Conservation (phyloP, 2,888 invertebrate genomes). For the Machimus rusticus region DNA sequence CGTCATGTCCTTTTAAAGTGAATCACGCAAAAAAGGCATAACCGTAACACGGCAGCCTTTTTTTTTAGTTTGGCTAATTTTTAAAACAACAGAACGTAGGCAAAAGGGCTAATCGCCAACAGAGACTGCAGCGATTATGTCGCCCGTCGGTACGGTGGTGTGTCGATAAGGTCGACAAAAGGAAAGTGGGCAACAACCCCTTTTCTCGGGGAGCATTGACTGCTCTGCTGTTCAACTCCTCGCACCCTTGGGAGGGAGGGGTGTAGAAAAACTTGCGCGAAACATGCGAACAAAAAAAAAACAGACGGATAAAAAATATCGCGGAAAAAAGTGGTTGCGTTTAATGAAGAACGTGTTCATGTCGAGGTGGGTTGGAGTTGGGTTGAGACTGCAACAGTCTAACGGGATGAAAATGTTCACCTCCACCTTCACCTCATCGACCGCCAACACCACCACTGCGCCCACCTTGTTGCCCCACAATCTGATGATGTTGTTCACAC, state of each 20-base stretch:
- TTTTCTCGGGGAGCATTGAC: neutral
- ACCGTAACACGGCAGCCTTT: neutral
- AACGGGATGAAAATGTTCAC: neutral
- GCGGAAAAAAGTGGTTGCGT: constrained; percentile 2
- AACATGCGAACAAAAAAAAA: constrained; percentile 2
- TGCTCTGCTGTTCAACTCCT: neutral
- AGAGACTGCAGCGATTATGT: neutral
- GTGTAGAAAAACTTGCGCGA: neutral
- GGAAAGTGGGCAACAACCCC: constrained; percentile 22
- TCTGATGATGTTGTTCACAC: neutral
- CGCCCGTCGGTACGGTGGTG: neutral
- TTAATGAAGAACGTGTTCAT: constrained; percentile 19
- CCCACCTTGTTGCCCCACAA: neutral
- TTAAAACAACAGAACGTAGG: neutral
- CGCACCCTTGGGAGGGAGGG: neutral
- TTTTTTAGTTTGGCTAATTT: neutral
- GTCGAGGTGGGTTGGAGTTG: neutral
- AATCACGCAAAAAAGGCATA: neutral
- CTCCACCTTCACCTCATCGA: neutral
- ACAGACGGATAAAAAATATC: neutral
- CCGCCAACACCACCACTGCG: neutral
- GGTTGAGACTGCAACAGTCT: neutral
- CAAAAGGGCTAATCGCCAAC: neutral
- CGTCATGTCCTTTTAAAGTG: neutral
- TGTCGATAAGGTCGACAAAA: neutral